Evolutionary conservation across 2,888 invertebrate species (phyloP), one percentile per base, ranked within the genome.

Genomic region (Teinopalpus imperialis): DNA sequence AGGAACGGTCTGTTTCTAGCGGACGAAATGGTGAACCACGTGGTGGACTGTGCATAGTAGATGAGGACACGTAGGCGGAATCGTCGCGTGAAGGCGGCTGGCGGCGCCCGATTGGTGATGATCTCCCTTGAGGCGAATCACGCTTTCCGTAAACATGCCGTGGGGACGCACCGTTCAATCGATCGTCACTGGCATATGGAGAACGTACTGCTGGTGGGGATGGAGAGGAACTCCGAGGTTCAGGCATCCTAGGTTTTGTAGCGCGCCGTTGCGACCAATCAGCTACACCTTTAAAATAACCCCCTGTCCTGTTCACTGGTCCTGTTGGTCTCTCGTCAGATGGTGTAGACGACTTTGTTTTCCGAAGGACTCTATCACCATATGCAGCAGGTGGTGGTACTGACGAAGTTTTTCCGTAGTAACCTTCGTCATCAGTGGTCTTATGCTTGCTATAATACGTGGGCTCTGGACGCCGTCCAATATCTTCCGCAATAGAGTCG

Each of bases 401-500:
- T 1, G 86, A 75, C 21, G 78, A 74, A 8, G 77, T 76, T 57
- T 83, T 83, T 5, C 85, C 81, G 81, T 86, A 82, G 65, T 88
- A 77, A 26, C 83, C 79, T 56, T 87, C 79, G 83, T 87, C 85
- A 54, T 81, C 78, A 21, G 61, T 65, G 29, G 88, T 86, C 63
- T 90, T 90, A 24, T 91, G 94, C 75, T 95, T 95, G 74, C 93
- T 94, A 70, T 94, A 96, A 73, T 93, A 95, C 51, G 92, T 92
- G 32, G 94, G 93, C 57, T 93, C 93, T 5, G 69, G 90, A 52
- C 73, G 81, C 54, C 91, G 92, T 54, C 86, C 93, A 63, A 90
- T 92, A 55, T 93, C 93, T 53, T 91, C 91, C 4, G 93, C 91
- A 41, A 92, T 86, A 6, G 94, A 94, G 55, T 92, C 92, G 57